Base-by-base conservation (phyloP, 2,888 invertebrate species). In the Dolichopus griseipennis region DNA sequence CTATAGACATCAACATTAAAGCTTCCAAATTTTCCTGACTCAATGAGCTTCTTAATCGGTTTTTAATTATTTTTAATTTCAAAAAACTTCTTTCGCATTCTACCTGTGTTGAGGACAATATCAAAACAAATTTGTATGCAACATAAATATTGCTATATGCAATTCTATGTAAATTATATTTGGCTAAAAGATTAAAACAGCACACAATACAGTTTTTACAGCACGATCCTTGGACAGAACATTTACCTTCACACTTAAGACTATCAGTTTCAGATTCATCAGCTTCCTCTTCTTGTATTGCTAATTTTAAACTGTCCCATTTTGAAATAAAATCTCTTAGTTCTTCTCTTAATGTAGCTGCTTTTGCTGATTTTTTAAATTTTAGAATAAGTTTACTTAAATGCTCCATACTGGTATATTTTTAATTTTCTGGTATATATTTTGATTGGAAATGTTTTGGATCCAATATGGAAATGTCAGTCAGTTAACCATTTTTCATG, bases 121-220 rank as follows among this genome's bases (percentile, higher is more conserved):
- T 63, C 63, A 63, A 63, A 63, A 63, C 63, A 63, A 63, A 63
- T 63, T 63, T 63, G 63, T 63, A 63, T 63, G 63, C 63, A 21
- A 63, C 63, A 63, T 63, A 63, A 63, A 63, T 63, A 63, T 63
- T 63, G 63, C 63, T 63, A 63, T 63, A 63, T 63, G 63, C 63
- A 22, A 63, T 63, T 22, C 27, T 63, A 27, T 63, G 63, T 27
- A 63, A 63, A 21, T 27, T 63, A 63, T 63, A 63, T 63, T 63
- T 63, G 63, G 63, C 21, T 27, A 63, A 63, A 63, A 63, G 63
- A 63, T 63, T 63, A 63, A 63, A 63, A 63, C 63, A 63, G 27
- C 27, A 62, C 27, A 63, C 63, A 21, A 63, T 63, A 63, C 63
- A 63, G 27, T 63, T 63, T 63, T 62, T 62, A 22, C 62, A 62